Evolutionary conservation across 2,888 invertebrate species (phyloP), one percentile per base, ranked within the genome.

Genomic region (Bombylius discolor): DNA sequence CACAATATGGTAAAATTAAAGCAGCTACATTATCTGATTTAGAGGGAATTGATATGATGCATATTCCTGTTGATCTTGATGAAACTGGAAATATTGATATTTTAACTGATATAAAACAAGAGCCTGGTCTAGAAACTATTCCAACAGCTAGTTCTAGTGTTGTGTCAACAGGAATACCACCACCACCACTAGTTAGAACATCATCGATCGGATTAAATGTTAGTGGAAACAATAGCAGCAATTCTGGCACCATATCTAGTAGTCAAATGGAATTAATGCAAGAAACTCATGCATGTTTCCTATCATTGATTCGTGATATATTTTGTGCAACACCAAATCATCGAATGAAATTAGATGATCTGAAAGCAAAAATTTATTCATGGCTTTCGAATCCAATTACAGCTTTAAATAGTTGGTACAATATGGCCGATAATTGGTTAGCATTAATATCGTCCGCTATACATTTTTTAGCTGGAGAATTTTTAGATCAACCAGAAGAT

Each of bases 301-400:
- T 96, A 70, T 89, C 92, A 2, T 74, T 96, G 47, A 79, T 96
- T 36, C 79, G 95, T 6, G 94, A 93, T 65, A 80, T 95, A 57
- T 89, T 96, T 65, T 88, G 88, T 53, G 88, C 90, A 0, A 84
- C 89, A 6, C 81, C 84, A 2, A 91, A 93, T 62, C 90, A 90
- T 67, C 80, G 93, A 49, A 88, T 93, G 72, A 85, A 86, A 34
- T 81, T 87, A 60, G 77, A 78, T 7, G 84, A 88, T 67, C 72
- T 95, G 72, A 84, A 87, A 68, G 80, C 87, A 63, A 78, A 86
- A 51, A 79, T 90, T 34, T 76, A 79, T 53, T 78, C 82, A 2
- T 90, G 90, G 80, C 82, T 89, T 67, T 79, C 82, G 53, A 88
- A 88, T 66, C 88, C 89, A 0, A 87, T 88, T 51, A 87, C 88